Percentiles rank a stretch among this genome's conserved stretches.
Evolutionary conservation across 2,888 invertebrate genomes (phyloP).

Genomic region (Melipona beecheii): DNA sequence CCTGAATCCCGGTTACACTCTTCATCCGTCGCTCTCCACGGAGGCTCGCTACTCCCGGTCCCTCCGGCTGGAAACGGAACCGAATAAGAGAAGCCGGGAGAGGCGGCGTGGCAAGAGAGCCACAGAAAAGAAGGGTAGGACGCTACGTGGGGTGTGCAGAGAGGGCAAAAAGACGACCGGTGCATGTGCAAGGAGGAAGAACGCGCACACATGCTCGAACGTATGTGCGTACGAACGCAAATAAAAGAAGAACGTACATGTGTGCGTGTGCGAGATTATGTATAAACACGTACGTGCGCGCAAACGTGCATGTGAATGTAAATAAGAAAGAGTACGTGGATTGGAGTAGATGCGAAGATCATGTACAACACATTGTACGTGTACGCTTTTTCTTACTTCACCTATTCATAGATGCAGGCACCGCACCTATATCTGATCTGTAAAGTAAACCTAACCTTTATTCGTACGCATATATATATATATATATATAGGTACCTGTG

Average conservation of each 20-base stretch:
- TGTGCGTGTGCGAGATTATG: not conserved
- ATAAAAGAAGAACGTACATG: not conserved
- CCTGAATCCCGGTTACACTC: conserved; percentile 57
- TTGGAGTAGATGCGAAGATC: not conserved
- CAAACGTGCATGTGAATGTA: not conserved
- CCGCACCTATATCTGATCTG: too few species aligned
- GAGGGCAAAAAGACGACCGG: conserved; percentile 41
- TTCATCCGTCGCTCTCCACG: conserved; percentile 42
- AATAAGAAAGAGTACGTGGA: not conserved
- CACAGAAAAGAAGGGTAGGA: conserved; percentile 45
- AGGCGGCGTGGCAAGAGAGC: conserved; percentile 47
- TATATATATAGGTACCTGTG: too few species aligned
- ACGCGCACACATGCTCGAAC: not conserved
- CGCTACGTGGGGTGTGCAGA: conserved; percentile 43
- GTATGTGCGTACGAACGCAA: conserved; percentile 26
- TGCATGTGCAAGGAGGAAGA: conserved; percentile 52
- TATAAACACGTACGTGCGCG: not conserved
- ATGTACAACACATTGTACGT: too few species aligned
- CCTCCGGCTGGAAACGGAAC: conserved; percentile 65
- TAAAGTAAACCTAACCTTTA: too few species aligned
- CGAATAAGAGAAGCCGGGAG: conserved; percentile 65
- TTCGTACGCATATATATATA: too few species aligned
- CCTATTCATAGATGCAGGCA: too few species aligned
- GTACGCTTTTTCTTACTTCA: too few species aligned
- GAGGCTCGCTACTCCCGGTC: conserved; percentile 16